phyloP scores from a whole-genome alignment of 2,888 invertebrate genomes.

The Caenorhabditis sp. region DNA sequence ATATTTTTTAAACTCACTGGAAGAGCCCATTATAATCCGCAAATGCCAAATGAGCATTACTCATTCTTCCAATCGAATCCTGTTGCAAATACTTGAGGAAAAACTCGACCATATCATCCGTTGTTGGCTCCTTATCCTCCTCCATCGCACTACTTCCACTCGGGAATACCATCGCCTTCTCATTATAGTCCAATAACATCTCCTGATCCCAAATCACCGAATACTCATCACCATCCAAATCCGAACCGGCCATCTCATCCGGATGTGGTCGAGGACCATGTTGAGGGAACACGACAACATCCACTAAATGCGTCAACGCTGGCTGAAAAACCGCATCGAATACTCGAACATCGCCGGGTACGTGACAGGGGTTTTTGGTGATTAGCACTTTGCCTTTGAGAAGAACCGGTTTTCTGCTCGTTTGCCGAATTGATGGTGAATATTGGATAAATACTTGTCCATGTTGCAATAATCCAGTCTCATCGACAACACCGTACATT shows the following conservation, averaged over 20 bases:
- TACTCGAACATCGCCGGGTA: slow-evolving; percentile 72
- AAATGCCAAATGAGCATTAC: slow-evolving; percentile 68
- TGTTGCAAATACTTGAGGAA: slow-evolving; percentile 70
- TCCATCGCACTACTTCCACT: slow-evolving; percentile 35
- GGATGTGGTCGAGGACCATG: slow-evolving; percentile 72
- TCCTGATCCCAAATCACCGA: slow-evolving; percentile 71
- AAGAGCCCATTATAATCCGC: slow-evolving; percentile 69
- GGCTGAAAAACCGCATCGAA: slow-evolving; percentile 64
- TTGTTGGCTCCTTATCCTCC: slow-evolving; percentile 46
- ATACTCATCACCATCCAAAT: slow-evolving; percentile 73
- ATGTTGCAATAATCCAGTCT: slow-evolving; percentile 67
- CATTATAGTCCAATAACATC: slow-evolving; percentile 66
- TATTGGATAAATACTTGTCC: slow-evolving; percentile 70
- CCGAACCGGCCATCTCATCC: slow-evolving; percentile 73
- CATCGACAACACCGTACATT: slow-evolving; percentile 71
- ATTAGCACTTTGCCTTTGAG: slow-evolving; percentile 66
- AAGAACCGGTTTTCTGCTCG: slow-evolving; percentile 31
- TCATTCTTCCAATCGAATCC: slow-evolving; percentile 69
- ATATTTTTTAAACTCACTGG: slow-evolving; percentile 43
- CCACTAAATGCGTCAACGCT: slow-evolving; percentile 62
- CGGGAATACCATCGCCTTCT: slow-evolving; percentile 61
- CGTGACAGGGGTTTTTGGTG: slow-evolving; percentile 73
- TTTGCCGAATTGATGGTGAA: slow-evolving; percentile 49
- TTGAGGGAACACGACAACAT: slow-evolving; percentile 73
- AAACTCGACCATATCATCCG: slow-evolving; percentile 70